Percentiles rank a stretch among this genome's conserved stretches.
Evolutionary conservation across 2,113 vertebrate genomes (phyloP).

Genomic region (Vidua chalybeata): DNA sequence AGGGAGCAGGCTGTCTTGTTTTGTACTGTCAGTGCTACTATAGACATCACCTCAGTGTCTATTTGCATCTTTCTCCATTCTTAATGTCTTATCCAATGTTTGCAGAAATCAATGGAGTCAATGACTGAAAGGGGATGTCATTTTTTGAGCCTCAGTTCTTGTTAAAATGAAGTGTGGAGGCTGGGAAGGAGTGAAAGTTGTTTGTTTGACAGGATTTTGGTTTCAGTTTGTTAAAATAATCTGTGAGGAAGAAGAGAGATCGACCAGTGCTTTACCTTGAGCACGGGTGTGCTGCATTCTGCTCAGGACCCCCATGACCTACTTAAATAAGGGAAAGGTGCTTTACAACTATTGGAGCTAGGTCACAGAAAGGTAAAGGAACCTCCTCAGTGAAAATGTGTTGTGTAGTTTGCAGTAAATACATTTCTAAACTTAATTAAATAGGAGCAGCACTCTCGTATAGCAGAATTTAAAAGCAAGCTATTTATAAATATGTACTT

Average conservation of each 20-base stretch:
- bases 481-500: not conserved
- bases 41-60: not conserved
- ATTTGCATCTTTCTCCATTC: constrained; percentile 27
- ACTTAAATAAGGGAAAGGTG: not conserved
- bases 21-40: not conserved
- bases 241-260: not conserved
- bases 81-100: not conserved
- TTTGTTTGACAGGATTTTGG: not conserved
- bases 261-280: not conserved
- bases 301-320: not conserved
- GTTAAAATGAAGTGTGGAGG: not conserved
- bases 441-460: not conserved
- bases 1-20: not conserved
- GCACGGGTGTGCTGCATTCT: not conserved
- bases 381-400: not conserved
- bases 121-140: not conserved
- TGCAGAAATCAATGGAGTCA: not conserved
- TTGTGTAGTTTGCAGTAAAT: not conserved
- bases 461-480: not conserved
- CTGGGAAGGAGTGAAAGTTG: not conserved
- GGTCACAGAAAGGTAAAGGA: not conserved
- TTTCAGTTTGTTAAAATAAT: not conserved
- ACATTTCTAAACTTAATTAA: constrained; percentile 7
- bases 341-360: not conserved
- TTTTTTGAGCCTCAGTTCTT: not conserved